Evolutionary conservation across 2,113 vertebrate species (phyloP), one percentile per base, ranked within the genome.

Genomic region (Conger conger): DNA sequence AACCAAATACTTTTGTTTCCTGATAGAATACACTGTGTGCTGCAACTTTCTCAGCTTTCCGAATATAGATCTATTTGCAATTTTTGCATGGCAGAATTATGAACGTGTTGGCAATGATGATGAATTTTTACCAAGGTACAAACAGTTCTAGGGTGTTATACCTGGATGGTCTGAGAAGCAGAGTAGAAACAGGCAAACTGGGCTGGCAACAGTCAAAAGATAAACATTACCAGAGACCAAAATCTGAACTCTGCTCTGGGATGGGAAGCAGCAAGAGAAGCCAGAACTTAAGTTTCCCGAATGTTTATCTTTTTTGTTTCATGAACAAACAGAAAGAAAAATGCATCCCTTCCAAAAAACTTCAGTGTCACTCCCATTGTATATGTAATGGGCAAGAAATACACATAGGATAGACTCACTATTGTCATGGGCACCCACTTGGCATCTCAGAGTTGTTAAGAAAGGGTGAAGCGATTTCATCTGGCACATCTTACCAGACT

Each of bases 391-490:
- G 63, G 81, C 85, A 17, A 88, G 86, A 93, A 92, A 92, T 91
- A 86, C 91, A 57, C 36, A n/a, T 16, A 23, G 45, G 50, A 79
- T 86, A 85, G 53, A 81, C 92, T 93, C 91, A 93, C 83, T 85
- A 81, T 73, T 89, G 85, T 84, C 60, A 53, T 76, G 82, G 88
- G 85, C 91, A 91, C 90, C 89, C 90, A 90, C 88, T 93, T 93
- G 93, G 92, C 92, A 93, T 84, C 90, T 81, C 84, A 80, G 86
- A 90, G 73, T 93, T 90, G 94, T 94, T 93, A 94, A 93, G 94
- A 94, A 86, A 88, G 89, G 92, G 91, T 86, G 88, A 92, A 84
- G 92, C 88, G 86, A 86, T 91, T 88, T 88, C 89, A 88, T 87
- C 86, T 83, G 90, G 90, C 36, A 87, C 90, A 83, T 88, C 86